A percentile compares a stretch with the other conserved stretches of the same genome.
Evolutionary conservation across 1,140 invertebrate species (phyloP).

Genomic region (Musca domestica): DNA sequence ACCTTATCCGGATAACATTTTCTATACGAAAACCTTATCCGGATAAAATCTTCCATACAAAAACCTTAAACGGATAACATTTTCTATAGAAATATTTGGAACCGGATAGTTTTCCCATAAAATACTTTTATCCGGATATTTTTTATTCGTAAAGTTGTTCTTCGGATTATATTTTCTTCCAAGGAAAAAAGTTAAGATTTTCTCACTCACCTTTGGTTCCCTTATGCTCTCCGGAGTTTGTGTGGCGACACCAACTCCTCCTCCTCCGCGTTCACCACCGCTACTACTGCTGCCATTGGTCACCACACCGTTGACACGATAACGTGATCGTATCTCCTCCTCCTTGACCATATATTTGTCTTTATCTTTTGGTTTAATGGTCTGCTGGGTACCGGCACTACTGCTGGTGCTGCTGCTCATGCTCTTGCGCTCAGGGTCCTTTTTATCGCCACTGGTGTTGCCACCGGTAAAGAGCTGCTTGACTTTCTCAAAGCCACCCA

Average conservation of each 20-base stretch:
- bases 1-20: no score
- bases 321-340: conserved; percentile 51
- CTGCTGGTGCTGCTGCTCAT: conserved; percentile 42
- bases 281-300: conserved; percentile 22
- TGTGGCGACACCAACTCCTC: background rate
- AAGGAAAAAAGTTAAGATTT: no score
- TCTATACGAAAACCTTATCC: no score
- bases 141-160: no score
- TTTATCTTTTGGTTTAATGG: conserved; percentile 35
- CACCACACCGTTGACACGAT: conserved; percentile 34
- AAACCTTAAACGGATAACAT: no score
- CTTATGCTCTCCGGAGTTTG: conserved; percentile 30
- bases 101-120: no score
- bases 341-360: conserved; percentile 50
- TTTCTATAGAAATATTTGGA: no score
- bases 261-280: background rate
- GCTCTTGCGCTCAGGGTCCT: conserved; percentile 34
- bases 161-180: no score
- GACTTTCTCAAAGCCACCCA: conserved; percentile 67
- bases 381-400: conserved; percentile 12
- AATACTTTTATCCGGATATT: no score
- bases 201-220: conserved; percentile 52
- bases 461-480: conserved; percentile 49
- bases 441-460: conserved; percentile 40
- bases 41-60: no score